Conservation (phyloP, 2,113 vertebrate genomes). For the Ornithorhynchus anatinus region DNA sequence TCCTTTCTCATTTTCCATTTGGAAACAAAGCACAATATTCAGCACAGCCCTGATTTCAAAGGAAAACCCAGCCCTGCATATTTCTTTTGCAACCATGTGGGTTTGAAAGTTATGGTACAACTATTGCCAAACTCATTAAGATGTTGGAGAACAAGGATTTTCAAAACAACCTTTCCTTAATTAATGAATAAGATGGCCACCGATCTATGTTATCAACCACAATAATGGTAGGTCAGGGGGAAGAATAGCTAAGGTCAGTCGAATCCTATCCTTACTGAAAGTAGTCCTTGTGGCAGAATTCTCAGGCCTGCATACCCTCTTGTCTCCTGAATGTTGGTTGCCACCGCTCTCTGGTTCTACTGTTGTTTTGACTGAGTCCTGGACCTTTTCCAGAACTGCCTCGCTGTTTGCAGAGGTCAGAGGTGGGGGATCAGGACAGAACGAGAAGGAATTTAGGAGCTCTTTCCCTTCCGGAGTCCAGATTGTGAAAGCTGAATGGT, state of each 20-base stretch:
- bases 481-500: slow-evolving; percentile 50
- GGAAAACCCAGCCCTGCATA: neutral
- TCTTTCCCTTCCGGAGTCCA: slow-evolving; percentile 44
- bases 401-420: neutral
- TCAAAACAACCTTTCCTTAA: neutral
- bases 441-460: slow-evolving; percentile 48
- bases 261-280: neutral
- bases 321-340: slow-evolving; percentile 27
- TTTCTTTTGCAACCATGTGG: too few relatives aligned
- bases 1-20: neutral
- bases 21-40: neutral
- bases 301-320: slow-evolving; percentile 9
- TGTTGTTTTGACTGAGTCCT: slow-evolving; percentile 25
- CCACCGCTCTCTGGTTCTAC: slow-evolving; percentile 11
- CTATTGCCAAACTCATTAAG: neutral
- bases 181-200: neutral
- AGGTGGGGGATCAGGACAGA: slow-evolving; percentile 54
- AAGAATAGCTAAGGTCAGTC: neutral
- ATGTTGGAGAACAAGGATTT: neutral
- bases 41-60: neutral
- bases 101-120: neutral
- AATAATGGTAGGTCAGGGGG: neutral
- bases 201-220: neutral
- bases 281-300: neutral
- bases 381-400: slow-evolving; percentile 17